phyloP scores from a whole-genome alignment of 2,113 vertebrate species.

The Gopherus evgoodei region DNA sequence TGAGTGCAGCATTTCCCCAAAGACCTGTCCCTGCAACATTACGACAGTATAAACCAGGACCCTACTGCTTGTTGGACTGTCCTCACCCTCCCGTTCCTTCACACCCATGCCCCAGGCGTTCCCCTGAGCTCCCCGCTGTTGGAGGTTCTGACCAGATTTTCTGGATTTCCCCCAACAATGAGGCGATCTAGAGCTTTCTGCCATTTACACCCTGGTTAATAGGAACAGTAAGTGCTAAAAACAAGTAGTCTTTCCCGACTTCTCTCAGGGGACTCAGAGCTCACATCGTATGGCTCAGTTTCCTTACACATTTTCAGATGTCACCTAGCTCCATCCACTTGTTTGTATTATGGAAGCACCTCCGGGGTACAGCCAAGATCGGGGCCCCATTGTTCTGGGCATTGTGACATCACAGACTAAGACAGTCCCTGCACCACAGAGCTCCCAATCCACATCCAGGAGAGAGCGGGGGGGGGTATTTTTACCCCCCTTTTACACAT shows the following conservation, averaged over 20 bases:
- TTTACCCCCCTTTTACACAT: not conserved
- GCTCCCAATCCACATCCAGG: not conserved
- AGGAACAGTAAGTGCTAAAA: not conserved
- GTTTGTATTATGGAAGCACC: not conserved
- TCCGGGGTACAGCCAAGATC: not conserved
- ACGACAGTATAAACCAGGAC: not conserved
- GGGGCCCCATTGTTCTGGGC: not conserved
- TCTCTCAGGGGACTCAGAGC: not conserved
- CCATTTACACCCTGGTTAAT: no score
- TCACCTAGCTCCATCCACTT: not conserved
- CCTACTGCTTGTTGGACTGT: not conserved
- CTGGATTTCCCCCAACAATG: not conserved
- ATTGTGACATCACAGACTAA: not conserved
- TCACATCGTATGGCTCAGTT: not conserved
- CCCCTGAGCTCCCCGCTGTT: not conserved
- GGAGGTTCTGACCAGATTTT: not conserved
- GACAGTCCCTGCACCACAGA: not conserved
- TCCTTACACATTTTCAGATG: not conserved
- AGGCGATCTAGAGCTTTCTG: no score
- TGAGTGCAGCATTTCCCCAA: no score
- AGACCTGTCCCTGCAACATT: no score
- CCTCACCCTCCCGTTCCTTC: no score
- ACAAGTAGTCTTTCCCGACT: no score
- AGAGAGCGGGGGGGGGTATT: not conserved
- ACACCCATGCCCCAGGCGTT: not conserved